These are phyloP conservation scores for Agrenia bidenticulata DNA, from an alignment of 2,888 invertebrate species.

Conservation along the genomic window DNA sequence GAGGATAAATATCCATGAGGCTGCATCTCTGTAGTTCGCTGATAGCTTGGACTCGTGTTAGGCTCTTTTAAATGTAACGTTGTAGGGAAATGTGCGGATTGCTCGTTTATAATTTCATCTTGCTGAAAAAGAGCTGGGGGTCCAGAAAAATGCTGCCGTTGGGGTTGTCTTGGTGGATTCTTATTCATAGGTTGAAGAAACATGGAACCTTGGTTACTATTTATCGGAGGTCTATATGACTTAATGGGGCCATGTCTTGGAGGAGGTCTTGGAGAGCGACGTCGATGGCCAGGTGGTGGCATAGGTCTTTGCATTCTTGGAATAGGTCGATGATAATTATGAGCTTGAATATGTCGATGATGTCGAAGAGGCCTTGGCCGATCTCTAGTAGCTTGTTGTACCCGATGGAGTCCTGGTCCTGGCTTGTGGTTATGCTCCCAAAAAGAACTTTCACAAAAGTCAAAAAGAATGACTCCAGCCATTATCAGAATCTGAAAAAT, in stretches of 20 bases:
- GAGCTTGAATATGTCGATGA: constrained; percentile 16
- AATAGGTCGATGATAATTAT: constrained; percentile 9
- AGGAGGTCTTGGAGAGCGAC: constrained; percentile 27
- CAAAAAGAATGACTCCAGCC: constrained; percentile 2
- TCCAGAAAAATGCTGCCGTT: constrained; percentile 6
- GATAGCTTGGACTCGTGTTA: neutral
- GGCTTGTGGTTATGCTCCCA: neutral
- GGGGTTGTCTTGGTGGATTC: constrained; percentile 15
- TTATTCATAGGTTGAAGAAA: constrained; percentile 26
- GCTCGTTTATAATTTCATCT: constrained; percentile 17
- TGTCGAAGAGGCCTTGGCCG: neutral
- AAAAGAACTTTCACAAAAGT: constrained; percentile 6
- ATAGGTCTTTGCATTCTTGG: neutral
- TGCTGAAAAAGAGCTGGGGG: constrained; percentile 28
- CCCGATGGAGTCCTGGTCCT: neutral
- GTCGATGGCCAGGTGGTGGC: constrained; percentile 24
- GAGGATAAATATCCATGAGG: constrained; percentile 48
- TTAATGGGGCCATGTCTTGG: constrained; percentile 21
- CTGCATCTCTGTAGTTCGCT: constrained; percentile 1
- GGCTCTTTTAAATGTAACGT: neutral
- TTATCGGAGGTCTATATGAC: neutral
- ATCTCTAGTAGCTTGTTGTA: neutral
- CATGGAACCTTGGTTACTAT: neutral
- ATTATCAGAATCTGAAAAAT: neutral
- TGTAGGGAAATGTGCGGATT: constrained; percentile 8